Percentiles rank a stretch among this genome's conserved stretches.
These are phyloP conservation scores for Dastarcus helophoroides DNA, from an alignment of 2,888 invertebrate species.

Conservation along the genomic window DNA sequence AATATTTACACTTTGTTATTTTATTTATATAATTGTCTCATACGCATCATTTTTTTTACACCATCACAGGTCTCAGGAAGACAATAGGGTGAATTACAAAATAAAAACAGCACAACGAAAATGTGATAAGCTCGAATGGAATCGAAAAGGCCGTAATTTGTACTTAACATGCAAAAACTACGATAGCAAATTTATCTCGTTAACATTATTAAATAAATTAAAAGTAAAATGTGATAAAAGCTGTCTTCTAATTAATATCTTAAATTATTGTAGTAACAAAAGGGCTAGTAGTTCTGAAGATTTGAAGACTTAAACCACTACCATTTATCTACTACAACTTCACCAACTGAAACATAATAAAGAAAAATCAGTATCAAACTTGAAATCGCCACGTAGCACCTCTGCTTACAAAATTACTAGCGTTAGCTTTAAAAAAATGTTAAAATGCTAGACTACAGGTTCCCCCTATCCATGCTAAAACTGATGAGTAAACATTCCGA, in stretches of 20 bases:
- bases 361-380: background rate
- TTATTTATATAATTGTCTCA: constrained; percentile 13
- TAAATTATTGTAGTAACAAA: constrained; percentile 18
- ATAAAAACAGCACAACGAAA: constrained; percentile 13
- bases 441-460: constrained; percentile 2
- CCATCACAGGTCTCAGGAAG: constrained; percentile 32
- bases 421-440: background rate
- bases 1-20: constrained; percentile 2
- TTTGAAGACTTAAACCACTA: constrained; percentile 34
- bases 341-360: constrained; percentile 51
- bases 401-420: no score
- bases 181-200: constrained; percentile 6
- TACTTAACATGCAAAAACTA: constrained; percentile 9
- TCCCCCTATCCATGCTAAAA: no score
- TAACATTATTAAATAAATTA: constrained; percentile 20
- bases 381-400: background rate
- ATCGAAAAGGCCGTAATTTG: constrained; percentile 10
- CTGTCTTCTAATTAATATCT: constrained; percentile 21
- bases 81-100: constrained; percentile 16
- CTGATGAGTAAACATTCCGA: no score
- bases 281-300: constrained; percentile 23
- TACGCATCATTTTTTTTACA: constrained; percentile 20
- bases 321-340: constrained; percentile 61
- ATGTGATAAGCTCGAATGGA: constrained; percentile 9
- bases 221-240: constrained; percentile 14